Evolutionary conservation across 2,113 vertebrate species (phyloP), one percentile per base, ranked within the genome.

Genomic region (Petrocephalus microphthalmus): DNA sequence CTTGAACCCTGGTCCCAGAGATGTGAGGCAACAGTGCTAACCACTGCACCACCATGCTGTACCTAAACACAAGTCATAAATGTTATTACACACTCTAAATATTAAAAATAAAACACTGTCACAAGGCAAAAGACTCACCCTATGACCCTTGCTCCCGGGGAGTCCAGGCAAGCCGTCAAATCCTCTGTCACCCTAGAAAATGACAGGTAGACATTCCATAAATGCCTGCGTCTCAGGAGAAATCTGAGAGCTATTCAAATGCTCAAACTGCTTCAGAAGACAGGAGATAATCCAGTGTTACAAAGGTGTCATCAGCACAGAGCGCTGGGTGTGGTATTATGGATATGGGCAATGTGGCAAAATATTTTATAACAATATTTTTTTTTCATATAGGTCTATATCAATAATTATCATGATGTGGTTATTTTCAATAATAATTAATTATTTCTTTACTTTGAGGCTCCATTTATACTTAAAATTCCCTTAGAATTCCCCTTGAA

Each of bases 111-210:
- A 78, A 42, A 78, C 29, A 78, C 67, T 74, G 33, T 19, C 13
- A 78, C 71, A 78, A 78, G 7, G 71, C 33, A 78, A 19, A 60
- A 5, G 10, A 71, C 88, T 88, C 57, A 97, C 96, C 92, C 92
- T 94, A 91, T 97, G 96, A 88, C 98, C 98, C 88, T 97, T 97
- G 92, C 96, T 94, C 83, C 98, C 98, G 6, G 96, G 96, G 88
- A 98, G 96, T 90, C 98, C 98, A 0, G 97, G 97, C 49, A 98
- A 94, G 87, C 97, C 98, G 7, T 98, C 97, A 88, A 98, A 98
- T 74, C 98, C 98, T 84, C 97, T 95, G 87, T 99, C 97, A 13
- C 98, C 97, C 98, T 98, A 92, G 15, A 85, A 54, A 51, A 84
- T 45, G 22, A n/a, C 81, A 84, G 47, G 25, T 5, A 29, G 84